These are phyloP conservation scores for Boloria euphrosyne DNA, from an alignment of 2,888 invertebrate genomes.

Conservation along the genomic window DNA sequence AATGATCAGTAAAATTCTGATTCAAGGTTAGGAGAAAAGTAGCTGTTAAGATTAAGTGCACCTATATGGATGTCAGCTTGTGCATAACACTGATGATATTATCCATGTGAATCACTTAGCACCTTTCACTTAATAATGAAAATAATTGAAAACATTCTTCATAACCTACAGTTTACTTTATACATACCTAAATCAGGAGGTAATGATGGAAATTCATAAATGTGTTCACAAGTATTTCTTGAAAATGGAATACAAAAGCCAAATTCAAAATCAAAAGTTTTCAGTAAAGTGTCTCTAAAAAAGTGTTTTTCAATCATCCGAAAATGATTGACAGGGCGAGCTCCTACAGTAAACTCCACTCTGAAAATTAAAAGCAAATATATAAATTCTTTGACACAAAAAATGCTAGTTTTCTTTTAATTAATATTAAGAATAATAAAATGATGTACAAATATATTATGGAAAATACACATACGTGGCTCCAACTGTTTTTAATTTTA, in stretches of 20 bases:
- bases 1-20: too few species aligned
- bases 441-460: background rate
- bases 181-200: conserved; percentile 91
- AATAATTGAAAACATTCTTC: too few species aligned
- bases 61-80: too few species aligned
- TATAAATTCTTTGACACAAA: background rate
- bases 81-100: too few species aligned
- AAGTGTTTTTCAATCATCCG: conserved; percentile 99
- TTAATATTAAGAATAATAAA: too few species aligned
- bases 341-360: conserved; percentile 98
- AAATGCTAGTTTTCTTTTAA: too few species aligned
- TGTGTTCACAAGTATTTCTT: conserved; percentile 98
- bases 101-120: too few species aligned
- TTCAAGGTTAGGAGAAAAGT: too few species aligned
- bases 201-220: conserved; percentile 98
- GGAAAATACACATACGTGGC: conserved; percentile 90
- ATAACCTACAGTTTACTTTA: background rate
- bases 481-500: conserved; percentile 97
- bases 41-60: too few species aligned
- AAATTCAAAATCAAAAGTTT: conserved; percentile 99
- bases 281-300: conserved; percentile 94
- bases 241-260: conserved; percentile 99
- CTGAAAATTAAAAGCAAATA: conserved; percentile 69
- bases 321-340: conserved; percentile 95
- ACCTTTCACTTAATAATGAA: too few species aligned